phyloP scores from a whole-genome alignment of 2,113 vertebrate species.

The Barbus barbus region DNA sequence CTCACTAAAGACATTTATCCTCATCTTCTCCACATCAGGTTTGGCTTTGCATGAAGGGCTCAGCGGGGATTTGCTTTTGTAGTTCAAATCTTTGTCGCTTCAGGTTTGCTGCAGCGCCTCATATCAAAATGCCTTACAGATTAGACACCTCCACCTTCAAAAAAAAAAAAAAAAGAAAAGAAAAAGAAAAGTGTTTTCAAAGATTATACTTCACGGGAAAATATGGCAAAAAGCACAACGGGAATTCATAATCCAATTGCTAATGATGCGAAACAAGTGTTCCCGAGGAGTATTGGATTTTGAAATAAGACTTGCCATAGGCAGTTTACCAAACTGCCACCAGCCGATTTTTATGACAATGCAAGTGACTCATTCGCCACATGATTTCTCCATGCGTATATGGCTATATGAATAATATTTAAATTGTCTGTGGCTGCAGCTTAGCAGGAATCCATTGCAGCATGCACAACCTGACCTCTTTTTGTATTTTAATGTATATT shows the following conservation, averaged over 20 bases:
- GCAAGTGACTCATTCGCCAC: background rate
- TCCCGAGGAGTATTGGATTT: conserved; percentile 53
- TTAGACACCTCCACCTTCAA: background rate
- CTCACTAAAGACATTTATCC: conserved; percentile 36
- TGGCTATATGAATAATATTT: background rate
- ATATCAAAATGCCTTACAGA: conserved; percentile 28
- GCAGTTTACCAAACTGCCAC: conserved; percentile 56
- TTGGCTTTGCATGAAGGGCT: conserved; percentile 29
- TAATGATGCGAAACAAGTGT: conserved; percentile 25
- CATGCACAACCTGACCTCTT: background rate
- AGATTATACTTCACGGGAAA: conserved; percentile 28
- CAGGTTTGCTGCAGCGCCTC: background rate
- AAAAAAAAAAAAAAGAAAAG: background rate
- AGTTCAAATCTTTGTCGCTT: conserved; percentile 30
- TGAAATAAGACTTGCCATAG: conserved; percentile 54
- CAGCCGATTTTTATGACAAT: conserved; percentile 50
- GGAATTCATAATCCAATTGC: conserved; percentile 30
- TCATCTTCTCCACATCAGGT: conserved; percentile 3
- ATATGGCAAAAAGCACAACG: conserved; percentile 27
- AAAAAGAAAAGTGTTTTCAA: background rate
- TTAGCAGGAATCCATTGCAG: background rate
- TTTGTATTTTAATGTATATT: background rate
- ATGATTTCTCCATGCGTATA: background rate
- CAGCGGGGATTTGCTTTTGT: conserved; percentile 17
- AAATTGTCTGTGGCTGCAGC: background rate